Evolutionary conservation across 1,140 invertebrate genomes (phyloP), one percentile per base, ranked within the genome.

Genomic region (Oedothorax gibbosus): DNA sequence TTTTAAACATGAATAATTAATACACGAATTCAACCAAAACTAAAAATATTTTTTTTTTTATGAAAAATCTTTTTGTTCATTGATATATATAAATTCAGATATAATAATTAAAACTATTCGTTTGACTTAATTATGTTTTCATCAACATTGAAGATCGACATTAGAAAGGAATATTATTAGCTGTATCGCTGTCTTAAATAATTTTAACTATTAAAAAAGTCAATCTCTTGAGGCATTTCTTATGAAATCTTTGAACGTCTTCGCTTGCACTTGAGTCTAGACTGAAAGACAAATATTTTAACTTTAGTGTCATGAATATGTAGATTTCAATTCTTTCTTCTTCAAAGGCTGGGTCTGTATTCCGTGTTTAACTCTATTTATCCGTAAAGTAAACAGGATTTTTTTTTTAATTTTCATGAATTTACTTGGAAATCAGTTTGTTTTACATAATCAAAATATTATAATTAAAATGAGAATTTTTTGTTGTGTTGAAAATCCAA

Each of bases 211-310:
- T 35, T 35, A 35, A 35, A 35, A 35, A 35, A 35, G 35, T 35
- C 35, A 35, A 35, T 35, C 35, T 35, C 35, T 35, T 35, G 35
- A 35, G 35, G 35, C 35, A 2, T 35, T 35, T 1, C 35, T 35
- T 35, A 35, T 2, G 35, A 5, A 35, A 35, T 35, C 35, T 1
- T 35, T 35, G 35, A 35, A 35, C 35, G 35, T 68, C 65, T 14
- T 49, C 65, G 49, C 49, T 68, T 12, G 49, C 49, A 68, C 21
- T 35, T 20, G 14, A 7, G 35, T 68, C 65, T 68, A 12, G 65
- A 68, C 65, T 21, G 65, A 18, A 68, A 68, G 15, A 20, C 65
- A 68, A 68, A 68, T 21, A 68, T 68, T 15, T 68, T 68, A 68
- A 20, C 65, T 21, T 35, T 68, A 68, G n/a, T n/a, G 21, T 9